phyloP scores from a whole-genome alignment of 2,797 vertebrate genomes.

The Ctenopoma multispine region DNA sequence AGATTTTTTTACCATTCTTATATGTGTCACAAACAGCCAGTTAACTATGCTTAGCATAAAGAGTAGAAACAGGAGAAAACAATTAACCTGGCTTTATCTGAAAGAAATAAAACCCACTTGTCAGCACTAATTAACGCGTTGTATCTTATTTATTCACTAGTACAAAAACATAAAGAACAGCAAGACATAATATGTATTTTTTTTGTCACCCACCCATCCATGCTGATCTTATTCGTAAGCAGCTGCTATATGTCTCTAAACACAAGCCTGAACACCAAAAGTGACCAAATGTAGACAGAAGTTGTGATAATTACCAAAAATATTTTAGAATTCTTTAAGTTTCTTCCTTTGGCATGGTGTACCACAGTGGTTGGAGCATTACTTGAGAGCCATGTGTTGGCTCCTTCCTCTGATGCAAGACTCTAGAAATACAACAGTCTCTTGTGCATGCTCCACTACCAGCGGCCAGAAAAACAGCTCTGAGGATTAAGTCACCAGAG shows the following conservation, averaged over 20 bases:
- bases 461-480: conserved; percentile 64
- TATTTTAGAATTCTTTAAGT: conserved; percentile 4
- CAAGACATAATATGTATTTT: too few relatives aligned
- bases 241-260: background rate
- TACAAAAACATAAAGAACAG: too few relatives aligned
- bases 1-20: too few relatives aligned
- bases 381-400: conserved; percentile 30
- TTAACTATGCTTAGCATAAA: background rate
- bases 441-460: conserved; percentile 53
- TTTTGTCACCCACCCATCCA: too few relatives aligned
- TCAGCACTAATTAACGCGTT: too few relatives aligned
- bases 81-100: background rate
- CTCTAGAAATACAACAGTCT: conserved; percentile 67
- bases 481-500: conserved; percentile 65
- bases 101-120: background rate
- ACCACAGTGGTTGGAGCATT: conserved; percentile 21
- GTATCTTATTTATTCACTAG: too few relatives aligned
- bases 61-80: background rate
- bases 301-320: conserved; percentile 30
- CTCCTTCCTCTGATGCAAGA: conserved; percentile 69
- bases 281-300: conserved; percentile 24
- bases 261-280: background rate
- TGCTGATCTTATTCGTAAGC: too few relatives aligned
- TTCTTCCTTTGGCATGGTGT: conserved; percentile 5
- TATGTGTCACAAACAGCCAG: background rate